phyloP scores from a whole-genome alignment of 1,140 invertebrate species.

The Lanistes nyassanus region DNA sequence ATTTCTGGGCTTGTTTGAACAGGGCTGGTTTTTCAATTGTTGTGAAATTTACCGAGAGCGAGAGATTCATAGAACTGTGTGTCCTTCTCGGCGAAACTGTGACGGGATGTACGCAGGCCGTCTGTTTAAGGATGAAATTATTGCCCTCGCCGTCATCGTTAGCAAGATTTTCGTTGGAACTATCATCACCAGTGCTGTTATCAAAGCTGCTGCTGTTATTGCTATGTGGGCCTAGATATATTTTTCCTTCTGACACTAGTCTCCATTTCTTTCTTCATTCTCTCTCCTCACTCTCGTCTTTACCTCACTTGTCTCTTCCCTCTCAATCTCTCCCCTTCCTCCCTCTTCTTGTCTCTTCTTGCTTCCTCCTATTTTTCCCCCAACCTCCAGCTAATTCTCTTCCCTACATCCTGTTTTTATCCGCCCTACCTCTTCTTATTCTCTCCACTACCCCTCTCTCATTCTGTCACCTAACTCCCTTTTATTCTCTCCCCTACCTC shows the following conservation, averaged over 20 bases:
- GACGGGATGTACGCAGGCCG: too few species aligned
- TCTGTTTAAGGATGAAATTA: not conserved
- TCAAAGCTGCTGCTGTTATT: not conserved
- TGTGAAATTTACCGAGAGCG: too few species aligned
- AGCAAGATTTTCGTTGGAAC: not conserved
- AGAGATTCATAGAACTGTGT: too few species aligned
- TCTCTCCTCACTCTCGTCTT: not conserved
- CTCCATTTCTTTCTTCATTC: constrained; percentile 1
- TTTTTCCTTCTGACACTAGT: not conserved
- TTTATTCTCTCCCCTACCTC: too few species aligned
- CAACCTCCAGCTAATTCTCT: constrained; percentile 4
- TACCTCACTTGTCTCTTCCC: not conserved
- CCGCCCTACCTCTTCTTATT: not conserved
- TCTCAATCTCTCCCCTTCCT: not conserved
- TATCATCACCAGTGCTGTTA: not conserved
- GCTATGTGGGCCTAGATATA: not conserved
- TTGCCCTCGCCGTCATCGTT: not conserved
- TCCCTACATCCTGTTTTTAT: not conserved
- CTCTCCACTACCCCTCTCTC: constrained; percentile 4
- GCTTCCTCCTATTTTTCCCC: not conserved
- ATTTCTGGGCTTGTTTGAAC: too few species aligned
- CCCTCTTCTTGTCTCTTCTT: not conserved
- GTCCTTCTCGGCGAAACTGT: too few species aligned
- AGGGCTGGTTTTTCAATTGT: too few species aligned
- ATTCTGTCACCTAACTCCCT: not conserved